A percentile compares a stretch with the other conserved stretches of the same genome.
Evolutionary conservation across 2,888 invertebrate species (phyloP).

Genomic region (Argynnis bischoffii): DNA sequence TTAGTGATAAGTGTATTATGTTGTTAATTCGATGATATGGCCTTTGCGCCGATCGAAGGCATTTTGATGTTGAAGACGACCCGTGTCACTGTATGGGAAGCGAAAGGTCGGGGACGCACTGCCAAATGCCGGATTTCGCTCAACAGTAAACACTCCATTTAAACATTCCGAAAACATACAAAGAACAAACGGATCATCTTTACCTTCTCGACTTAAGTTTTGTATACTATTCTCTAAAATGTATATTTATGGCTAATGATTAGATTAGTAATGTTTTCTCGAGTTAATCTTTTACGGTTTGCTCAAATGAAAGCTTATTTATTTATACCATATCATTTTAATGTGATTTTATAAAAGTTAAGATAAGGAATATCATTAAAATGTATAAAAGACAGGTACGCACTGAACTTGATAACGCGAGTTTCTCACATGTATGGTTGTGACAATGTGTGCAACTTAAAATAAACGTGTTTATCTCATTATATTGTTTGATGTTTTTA

Average conservation of each 20-base stretch:
- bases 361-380: conserved; percentile 31
- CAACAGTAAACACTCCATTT: conserved; percentile 72
- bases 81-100: conserved; percentile 50
- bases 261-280: conserved; percentile 25
- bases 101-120: conserved; percentile 74
- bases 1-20: conserved; percentile 40
- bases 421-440: conserved; percentile 62
- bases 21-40: conserved; percentile 45
- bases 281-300: conserved; percentile 34
- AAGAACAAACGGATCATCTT: conserved; percentile 10
- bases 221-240: conserved; percentile 19
- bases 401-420: conserved; percentile 34
- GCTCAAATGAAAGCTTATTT: conserved; percentile 34
- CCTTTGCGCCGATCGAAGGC: conserved; percentile 56
- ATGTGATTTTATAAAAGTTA: conserved; percentile 37
- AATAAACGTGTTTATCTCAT: conserved; percentile 77
- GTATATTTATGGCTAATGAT: conserved; percentile 27
- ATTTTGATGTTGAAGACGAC: conserved; percentile 69
- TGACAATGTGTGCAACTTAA: conserved; percentile 50
- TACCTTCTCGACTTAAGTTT: conserved; percentile 12
- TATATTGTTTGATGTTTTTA: conserved; percentile 63
- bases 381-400: conserved; percentile 32
- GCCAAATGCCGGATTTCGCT: conserved; percentile 60
- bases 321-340: conserved; percentile 40
- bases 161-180: conserved; percentile 41